Percentiles rank a stretch among this genome's conserved stretches.
phyloP scores from a whole-genome alignment of 2,888 invertebrate genomes.

The Hermodice carunculata region DNA sequence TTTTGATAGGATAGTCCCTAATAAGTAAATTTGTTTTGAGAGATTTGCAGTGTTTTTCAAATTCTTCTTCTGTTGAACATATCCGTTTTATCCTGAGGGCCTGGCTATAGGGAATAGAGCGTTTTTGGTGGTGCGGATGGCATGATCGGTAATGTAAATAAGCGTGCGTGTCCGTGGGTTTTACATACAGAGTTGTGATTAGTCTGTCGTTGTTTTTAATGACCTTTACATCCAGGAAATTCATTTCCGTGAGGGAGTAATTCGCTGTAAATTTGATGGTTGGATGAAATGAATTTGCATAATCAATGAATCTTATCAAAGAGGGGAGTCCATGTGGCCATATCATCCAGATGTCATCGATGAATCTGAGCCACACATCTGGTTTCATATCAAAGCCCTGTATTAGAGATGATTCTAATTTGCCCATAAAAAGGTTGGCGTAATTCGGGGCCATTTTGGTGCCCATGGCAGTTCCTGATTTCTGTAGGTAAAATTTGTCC shows the following conservation, averaged over 20 bases:
- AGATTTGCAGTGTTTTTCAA: not conserved
- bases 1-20: too few relatives aligned
- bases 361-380: not conserved
- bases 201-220: not conserved
- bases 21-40: too few relatives aligned
- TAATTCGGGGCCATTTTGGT: not conserved
- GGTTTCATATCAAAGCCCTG: not conserved
- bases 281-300: not conserved
- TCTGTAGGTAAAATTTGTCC: not conserved
- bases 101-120: not conserved
- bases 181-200: not conserved
- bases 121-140: not conserved
- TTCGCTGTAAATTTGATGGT: slow-evolving; percentile 1
- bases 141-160: not conserved
- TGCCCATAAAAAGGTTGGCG: not conserved
- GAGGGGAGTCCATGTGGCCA: not conserved
- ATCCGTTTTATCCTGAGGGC: not conserved
- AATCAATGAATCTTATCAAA: not conserved
- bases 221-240: not conserved
- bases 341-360: slow-evolving; percentile 1
- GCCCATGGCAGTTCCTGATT: not conserved
- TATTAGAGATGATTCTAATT: not conserved
- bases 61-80: not conserved
- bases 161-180: not conserved
- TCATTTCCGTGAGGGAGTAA: not conserved